Base-by-base conservation (phyloP, 2,888 invertebrate genomes). In the Patella depressa region DNA sequence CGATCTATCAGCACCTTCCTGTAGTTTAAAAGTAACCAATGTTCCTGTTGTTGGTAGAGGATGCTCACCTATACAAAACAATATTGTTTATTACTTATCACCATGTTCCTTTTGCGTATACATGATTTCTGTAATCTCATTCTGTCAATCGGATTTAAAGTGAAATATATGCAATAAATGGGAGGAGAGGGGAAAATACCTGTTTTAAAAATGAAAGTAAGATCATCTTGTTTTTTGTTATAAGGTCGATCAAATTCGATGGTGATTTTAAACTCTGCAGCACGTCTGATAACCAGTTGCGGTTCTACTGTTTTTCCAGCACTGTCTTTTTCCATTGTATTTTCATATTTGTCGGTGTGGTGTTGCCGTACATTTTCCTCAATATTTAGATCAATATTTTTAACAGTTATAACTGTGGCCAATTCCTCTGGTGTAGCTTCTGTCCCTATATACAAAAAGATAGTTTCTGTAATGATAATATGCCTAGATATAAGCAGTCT, bases 281-380 rank as follows among this genome's bases (percentile, higher is more conserved):
- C 85, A 57, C 85, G 75, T 7, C 85, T 70, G 3, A 96, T 93
- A 55, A 96, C 93, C n/a, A 82, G 76, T 59, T 78, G 73, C 3
- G 53, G 59, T 15, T 54, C 19, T 5, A n/a, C 12, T 9, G 3
- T 12, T 45, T n/a, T 17, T 17, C 73, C 78, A 17, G 73, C 70
- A 3, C 54, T 34, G n/a, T 57, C 72, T 24, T 54, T 57, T 65
- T 73, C 57, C 57, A 55, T 65, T 45, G 76, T 73, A 17, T 73
- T 59, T 3, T 80, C 81, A 74, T 79, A 85, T 73, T 80, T 79
- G 5, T 81, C 82, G 1, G 84, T 85, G 72, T 84, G 80, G 75
- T 86, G 86, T 45, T 78, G 76, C n/a, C 71, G 71, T 17, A 82
- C 80, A 77, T 86, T 86, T 57, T 84, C 83, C 4, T 54, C 45